These are phyloP conservation scores for Sebastes steindachneri DNA, from an alignment of 2,797 vertebrate species.

Conservation along the genomic window DNA sequence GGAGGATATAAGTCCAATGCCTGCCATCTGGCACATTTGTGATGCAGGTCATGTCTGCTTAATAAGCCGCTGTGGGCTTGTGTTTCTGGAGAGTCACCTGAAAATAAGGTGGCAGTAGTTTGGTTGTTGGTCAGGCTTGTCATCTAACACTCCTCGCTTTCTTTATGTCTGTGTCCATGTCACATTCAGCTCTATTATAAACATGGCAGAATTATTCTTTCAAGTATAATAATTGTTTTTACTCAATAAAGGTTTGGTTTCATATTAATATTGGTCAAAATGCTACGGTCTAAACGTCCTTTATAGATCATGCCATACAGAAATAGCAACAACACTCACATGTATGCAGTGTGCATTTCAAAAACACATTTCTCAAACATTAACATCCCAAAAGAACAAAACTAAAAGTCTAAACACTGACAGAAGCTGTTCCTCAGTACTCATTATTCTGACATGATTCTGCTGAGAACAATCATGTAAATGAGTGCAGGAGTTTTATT, in stretches of 20 bases:
- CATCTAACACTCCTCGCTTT: background rate
- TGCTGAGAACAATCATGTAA: background rate
- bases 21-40: background rate
- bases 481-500: background rate
- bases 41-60: background rate
- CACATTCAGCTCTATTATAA: background rate
- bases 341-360: background rate
- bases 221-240: background rate
- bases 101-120: background rate
- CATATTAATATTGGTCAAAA: too few relatives aligned
- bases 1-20: background rate
- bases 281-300: accelerated
- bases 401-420: background rate
- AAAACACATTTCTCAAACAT: background rate
- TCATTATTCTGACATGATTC: background rate
- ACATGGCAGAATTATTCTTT: background rate
- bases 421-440: background rate
- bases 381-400: background rate
- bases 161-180: background rate
- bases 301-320: background rate
- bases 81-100: background rate
- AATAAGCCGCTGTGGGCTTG: background rate
- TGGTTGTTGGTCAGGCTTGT: too few relatives aligned
- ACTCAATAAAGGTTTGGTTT: background rate
- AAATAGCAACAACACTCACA: background rate